A percentile compares a stretch with the other conserved stretches of the same genome.
Evolutionary conservation across 2,888 invertebrate genomes (phyloP).

Genomic region (Drosophila conformis): DNA sequence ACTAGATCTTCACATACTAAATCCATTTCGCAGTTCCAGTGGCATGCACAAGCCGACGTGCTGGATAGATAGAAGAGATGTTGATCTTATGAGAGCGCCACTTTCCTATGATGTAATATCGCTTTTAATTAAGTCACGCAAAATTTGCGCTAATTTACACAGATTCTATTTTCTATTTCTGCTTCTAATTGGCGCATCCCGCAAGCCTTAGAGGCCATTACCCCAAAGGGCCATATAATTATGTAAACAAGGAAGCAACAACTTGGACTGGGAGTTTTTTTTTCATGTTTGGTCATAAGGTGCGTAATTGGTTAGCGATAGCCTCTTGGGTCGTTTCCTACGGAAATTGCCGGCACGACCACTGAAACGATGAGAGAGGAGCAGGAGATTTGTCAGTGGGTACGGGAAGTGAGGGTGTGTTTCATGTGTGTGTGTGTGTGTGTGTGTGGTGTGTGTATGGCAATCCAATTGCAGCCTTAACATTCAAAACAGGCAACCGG

Average conservation of each 20-base stretch:
- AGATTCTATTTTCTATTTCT: slow-evolving; percentile 57
- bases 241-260: slow-evolving; percentile 62
- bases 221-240: slow-evolving; percentile 54
- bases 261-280: slow-evolving; percentile 9
- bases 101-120: slow-evolving; percentile 74
- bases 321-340: slow-evolving; percentile 41
- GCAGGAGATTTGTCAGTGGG: not conserved
- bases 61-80: slow-evolving; percentile 37
- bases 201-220: slow-evolving; percentile 24
- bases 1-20: slow-evolving; percentile 37
- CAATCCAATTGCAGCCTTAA: slow-evolving; percentile 47
- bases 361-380: slow-evolving; percentile 9
- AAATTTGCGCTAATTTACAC: slow-evolving; percentile 70
- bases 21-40: slow-evolving; percentile 61
- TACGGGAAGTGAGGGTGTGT: not conserved
- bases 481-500: slow-evolving; percentile 53
- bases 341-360: slow-evolving; percentile 45
- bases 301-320: slow-evolving; percentile 56
- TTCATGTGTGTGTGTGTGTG: not conserved
- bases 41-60: slow-evolving; percentile 50
- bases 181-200: slow-evolving; percentile 58
- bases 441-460: not conserved
- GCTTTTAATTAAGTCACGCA: slow-evolving; percentile 77
- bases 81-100: slow-evolving; percentile 46
- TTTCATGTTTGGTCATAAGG: slow-evolving; percentile 30